phyloP scores from a whole-genome alignment of 1,140 invertebrate species.

The Papilio aristodemus region DNA sequence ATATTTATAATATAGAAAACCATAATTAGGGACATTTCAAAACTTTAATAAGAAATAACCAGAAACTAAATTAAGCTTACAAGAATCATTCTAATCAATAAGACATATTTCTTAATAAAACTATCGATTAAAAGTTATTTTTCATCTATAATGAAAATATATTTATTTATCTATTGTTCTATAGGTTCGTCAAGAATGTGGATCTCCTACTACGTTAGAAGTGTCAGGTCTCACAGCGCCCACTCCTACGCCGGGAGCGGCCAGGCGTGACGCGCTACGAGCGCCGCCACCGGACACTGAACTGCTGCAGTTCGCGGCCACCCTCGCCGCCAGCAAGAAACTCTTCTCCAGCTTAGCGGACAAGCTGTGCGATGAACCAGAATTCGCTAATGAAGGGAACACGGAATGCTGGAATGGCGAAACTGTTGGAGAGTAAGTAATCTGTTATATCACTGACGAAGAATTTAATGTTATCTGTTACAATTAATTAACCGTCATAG shows the following conservation, averaged over 20 bases:
- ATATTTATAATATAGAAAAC: too few relatives aligned
- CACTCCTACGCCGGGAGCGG: conserved; percentile 47
- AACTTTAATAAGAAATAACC: too few relatives aligned
- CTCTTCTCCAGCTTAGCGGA: conserved; percentile 86
- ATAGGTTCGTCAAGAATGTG: conserved; percentile 81
- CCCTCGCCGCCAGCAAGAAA: conserved; percentile 84
- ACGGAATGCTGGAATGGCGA: conserved; percentile 89
- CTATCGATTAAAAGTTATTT: too few relatives aligned
- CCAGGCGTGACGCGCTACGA: conserved; percentile 57
- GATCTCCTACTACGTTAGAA: conserved; percentile 68
- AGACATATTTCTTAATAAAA: too few relatives aligned
- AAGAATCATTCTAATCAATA: not conserved
- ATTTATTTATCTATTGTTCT: conserved; percentile 19
- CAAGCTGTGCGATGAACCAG: conserved; percentile 83
- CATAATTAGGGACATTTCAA: too few relatives aligned
- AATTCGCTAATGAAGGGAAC: conserved; percentile 81
- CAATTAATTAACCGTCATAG: conserved; percentile 1
- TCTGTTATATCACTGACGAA: not conserved
- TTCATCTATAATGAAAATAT: too few relatives aligned
- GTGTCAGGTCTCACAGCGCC: conserved; percentile 46
- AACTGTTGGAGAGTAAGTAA: conserved; percentile 87
- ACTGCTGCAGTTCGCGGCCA: conserved; percentile 84
- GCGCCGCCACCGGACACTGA: conserved; percentile 78
- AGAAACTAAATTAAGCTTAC: too few relatives aligned
- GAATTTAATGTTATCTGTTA: not conserved